Base-by-base conservation (phyloP, 2,888 invertebrate species). In the Dryobotodes eremita region DNA sequence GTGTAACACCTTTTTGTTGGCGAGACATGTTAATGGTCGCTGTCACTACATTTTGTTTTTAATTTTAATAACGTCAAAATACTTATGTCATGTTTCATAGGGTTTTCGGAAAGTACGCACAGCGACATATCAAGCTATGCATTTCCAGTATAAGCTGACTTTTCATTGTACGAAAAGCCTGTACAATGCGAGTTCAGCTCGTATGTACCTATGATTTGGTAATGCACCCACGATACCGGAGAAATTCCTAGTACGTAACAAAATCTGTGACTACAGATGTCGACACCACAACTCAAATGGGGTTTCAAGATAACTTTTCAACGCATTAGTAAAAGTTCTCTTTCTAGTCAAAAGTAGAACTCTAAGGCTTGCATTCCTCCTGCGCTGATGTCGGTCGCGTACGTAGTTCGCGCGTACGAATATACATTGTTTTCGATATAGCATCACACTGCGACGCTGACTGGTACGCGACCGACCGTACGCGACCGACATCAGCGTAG, bases 11-110 rank as follows among this genome's bases (percentile, higher is more conserved):
- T 79, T 65, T 71, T 77, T 68, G 48, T 75, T 36, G 72, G 71
- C 70, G 66, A 64, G 80, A 81, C 69, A 57, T 66, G 26, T 66
- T 81, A 81, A 78, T 81, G 76, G 77, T 48, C n/a, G n/a, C 53
- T 78, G 78, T 66, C 72, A 26, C 55, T 71, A 62, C 61, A 66
- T 20, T 55, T 36, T 36, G 17, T 42, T 62, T 71, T 69, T 68
- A 42, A 61, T 62, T 71, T 69, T 68, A 42, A 61, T 80, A 83
- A 36, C 75, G 53, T 59, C 15, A 31, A 57, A 59, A 74, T 10
- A 55, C 26, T 69, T 50, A 50, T 48, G n/a, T 17, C 23, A 26
- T 53, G 46, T 26, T 10, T 82, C 53, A 66, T 26, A 5, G 5
- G 15, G 8, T 5, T 62, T 11, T 31, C 20, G 8, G 48, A 31